Conservation (phyloP, 2,113 vertebrate genomes). For the Plecturocebus donacophilus region DNA sequence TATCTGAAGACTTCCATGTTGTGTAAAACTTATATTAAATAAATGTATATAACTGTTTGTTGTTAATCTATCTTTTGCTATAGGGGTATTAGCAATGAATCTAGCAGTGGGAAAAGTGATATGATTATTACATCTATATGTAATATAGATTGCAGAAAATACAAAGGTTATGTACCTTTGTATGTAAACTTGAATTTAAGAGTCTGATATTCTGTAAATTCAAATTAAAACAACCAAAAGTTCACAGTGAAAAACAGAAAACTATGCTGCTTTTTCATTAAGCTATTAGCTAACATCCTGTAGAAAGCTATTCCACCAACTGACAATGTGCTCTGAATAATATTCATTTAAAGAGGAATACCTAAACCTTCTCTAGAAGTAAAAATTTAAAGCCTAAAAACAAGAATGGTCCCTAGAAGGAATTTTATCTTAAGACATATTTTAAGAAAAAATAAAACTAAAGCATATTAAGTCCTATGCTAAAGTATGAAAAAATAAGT, state of each 20-base stretch:
- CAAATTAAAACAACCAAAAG: background rate
- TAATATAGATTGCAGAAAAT: background rate
- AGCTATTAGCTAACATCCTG: background rate
- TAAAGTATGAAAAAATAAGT: background rate
- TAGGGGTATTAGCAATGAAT: background rate
- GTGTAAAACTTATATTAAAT: background rate
- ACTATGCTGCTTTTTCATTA: background rate
- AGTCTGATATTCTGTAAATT: background rate
- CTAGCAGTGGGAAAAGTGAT: background rate
- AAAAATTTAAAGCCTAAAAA: background rate
- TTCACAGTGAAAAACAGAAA: background rate
- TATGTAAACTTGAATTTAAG: background rate
- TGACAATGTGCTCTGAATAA: background rate
- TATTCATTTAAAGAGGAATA: background rate
- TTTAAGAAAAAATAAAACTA: background rate
- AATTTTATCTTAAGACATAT: background rate
- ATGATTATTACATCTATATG: no score
- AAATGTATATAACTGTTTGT: background rate
- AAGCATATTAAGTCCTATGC: background rate
- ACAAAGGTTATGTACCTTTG: background rate
- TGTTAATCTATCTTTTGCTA: background rate
- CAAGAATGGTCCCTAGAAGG: background rate
- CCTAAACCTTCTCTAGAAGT: background rate
- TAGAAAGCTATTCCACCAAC: background rate
- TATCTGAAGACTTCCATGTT: background rate